Evolutionary conservation across 2,797 vertebrate species (phyloP).

Genomic region (Chiloscyllium punctatum): DNA sequence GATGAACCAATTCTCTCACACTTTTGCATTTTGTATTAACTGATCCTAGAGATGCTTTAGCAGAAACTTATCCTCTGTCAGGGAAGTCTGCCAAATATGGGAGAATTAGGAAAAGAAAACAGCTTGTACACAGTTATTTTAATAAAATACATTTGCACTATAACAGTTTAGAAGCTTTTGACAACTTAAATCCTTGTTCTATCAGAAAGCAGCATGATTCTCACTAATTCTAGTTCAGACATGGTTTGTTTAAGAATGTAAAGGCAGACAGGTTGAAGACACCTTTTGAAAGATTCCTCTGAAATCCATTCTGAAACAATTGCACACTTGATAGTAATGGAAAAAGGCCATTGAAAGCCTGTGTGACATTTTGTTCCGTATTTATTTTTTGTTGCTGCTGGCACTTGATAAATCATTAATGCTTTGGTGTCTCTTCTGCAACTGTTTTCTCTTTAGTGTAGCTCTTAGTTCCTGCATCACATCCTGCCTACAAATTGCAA

Average conservation of each 20-base stretch:
- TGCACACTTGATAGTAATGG: constrained; percentile 75
- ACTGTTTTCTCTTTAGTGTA: constrained; percentile 53
- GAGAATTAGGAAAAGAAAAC: neutral
- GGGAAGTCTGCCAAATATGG: neutral
- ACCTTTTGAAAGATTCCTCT: neutral
- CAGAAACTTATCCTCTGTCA: neutral
- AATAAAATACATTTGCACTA: neutral
- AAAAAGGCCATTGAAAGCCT: constrained; percentile 79
- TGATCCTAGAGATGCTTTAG: neutral
- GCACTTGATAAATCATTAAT: constrained; percentile 87
- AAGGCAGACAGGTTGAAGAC: neutral
- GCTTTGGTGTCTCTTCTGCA: constrained; percentile 61
- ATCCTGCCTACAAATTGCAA: constrained; percentile 53
- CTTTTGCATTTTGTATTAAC: neutral
- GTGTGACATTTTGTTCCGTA: constrained; percentile 66
- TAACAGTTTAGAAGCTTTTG: neutral
- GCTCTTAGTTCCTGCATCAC: constrained; percentile 53
- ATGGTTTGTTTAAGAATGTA: neutral
- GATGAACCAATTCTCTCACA: neutral
- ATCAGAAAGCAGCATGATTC: too few species aligned
- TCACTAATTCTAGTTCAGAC: neutral
- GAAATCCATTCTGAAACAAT: constrained; percentile 36
- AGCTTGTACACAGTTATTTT: neutral
- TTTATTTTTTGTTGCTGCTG: constrained; percentile 79
- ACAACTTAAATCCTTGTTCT: neutral